These are phyloP conservation scores for Sebastes minor DNA, from an alignment of 2,797 vertebrate species.

Conservation along the genomic window DNA sequence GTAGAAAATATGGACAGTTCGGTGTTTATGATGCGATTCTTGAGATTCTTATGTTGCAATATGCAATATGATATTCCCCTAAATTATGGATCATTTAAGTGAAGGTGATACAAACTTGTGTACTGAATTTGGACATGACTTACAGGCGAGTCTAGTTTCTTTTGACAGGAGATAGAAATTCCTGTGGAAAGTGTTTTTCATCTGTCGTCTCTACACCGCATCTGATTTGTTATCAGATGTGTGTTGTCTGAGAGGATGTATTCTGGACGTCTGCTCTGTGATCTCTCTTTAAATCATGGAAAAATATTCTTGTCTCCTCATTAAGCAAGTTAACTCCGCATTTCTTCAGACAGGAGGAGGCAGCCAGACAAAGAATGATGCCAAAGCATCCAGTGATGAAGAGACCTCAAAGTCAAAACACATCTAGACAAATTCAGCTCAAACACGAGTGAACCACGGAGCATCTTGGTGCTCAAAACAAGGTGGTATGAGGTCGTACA, in stretches of 20 bases:
- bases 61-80: neutral
- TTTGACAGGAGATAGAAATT: neutral
- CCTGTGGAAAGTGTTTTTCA: constrained; percentile 21
- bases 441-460: neutral
- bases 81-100: neutral
- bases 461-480: neutral
- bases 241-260: constrained; percentile 39
- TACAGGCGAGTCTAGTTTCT: neutral
- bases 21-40: constrained; percentile 23
- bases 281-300: constrained; percentile 57
- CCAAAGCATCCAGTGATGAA: constrained; percentile 43
- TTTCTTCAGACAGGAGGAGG: constrained; percentile 43
- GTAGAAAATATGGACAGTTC: constrained; percentile 6
- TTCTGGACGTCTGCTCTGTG: constrained; percentile 45
- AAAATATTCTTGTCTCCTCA: constrained; percentile 61
- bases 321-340: constrained; percentile 52
- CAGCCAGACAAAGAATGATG: constrained; percentile 49
- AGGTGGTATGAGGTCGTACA: neutral
- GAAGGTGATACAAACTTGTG: neutral
- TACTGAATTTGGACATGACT: neutral
- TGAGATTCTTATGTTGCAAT: neutral
- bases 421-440: constrained; percentile 17
- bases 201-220: neutral
- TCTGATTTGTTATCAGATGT: constrained; percentile 44
- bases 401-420: constrained; percentile 41